A percentile compares a stretch with the other conserved stretches of the same genome.
Conservation (phyloP, 2,113 vertebrate species). For the Labrus mixtus region DNA sequence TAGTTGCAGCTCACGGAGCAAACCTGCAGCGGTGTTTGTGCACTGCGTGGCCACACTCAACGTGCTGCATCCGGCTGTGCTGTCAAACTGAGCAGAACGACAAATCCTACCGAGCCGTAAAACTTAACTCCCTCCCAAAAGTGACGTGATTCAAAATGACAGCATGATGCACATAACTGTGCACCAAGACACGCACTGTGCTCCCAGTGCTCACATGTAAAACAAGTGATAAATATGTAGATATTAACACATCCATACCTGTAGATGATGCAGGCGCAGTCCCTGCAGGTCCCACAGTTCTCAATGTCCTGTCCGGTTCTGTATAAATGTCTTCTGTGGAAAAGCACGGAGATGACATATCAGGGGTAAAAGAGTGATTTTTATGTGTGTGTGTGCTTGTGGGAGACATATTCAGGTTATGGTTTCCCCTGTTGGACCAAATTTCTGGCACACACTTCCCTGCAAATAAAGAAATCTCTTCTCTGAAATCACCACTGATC, state of each 20-base stretch:
- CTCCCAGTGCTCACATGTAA: slow-evolving; percentile 37
- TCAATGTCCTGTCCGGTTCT: slow-evolving; percentile 90
- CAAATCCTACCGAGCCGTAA: slow-evolving; percentile 53
- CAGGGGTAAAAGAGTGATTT: slow-evolving; percentile 63
- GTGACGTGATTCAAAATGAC: slow-evolving; percentile 70
- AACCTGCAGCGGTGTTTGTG: slow-evolving; percentile 48
- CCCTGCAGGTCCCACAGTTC: slow-evolving; percentile 91
- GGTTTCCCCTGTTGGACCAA: slow-evolving; percentile 16
- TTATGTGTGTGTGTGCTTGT: slow-evolving; percentile 18
- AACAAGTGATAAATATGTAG: slow-evolving; percentile 43
- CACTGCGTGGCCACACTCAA: slow-evolving; percentile 32
- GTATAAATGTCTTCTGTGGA: slow-evolving; percentile 87
- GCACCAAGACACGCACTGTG: slow-evolving; percentile 51
- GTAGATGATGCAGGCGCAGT: slow-evolving; percentile 93
- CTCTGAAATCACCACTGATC: slow-evolving; percentile 65
- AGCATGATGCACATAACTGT: slow-evolving; percentile 58
- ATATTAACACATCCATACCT: slow-evolving; percentile 76
- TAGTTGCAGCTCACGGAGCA: slow-evolving; percentile 42
- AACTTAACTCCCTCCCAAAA: slow-evolving; percentile 52
- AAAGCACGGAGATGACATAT: slow-evolving; percentile 76
- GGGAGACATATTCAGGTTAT: slow-evolving; percentile 45
- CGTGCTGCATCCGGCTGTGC: slow-evolving; percentile 40
- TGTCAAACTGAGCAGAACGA: slow-evolving; percentile 54
- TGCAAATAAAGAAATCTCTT: slow-evolving; percentile 41
- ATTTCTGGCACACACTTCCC: slow-evolving; percentile 22